These are phyloP conservation scores for Tromatobia lineatoria DNA, from an alignment of 2,888 invertebrate genomes.

Conservation along the genomic window DNA sequence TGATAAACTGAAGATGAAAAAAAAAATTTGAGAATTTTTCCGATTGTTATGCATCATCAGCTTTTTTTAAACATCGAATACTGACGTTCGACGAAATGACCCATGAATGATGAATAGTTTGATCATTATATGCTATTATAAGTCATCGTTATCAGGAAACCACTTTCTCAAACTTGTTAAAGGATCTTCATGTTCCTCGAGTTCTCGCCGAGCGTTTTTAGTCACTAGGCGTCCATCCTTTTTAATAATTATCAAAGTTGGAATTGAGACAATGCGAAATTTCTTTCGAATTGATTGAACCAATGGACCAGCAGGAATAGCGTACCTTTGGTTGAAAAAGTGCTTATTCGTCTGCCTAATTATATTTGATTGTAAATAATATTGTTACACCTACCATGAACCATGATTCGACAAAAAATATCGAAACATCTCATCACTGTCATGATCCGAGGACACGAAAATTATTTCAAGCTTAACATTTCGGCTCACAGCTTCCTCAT, in stretches of 20 bases:
- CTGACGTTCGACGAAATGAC: no score
- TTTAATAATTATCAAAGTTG: constrained; percentile 68
- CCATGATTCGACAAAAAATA: constrained; percentile 72
- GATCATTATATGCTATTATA: neutral
- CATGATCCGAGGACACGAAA: constrained; percentile 73
- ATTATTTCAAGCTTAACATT: constrained; percentile 72
- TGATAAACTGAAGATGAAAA: no score
- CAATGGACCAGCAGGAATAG: constrained; percentile 68
- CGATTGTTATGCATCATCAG: no score
- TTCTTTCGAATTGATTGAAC: constrained; percentile 67
- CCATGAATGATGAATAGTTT: neutral
- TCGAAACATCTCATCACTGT: constrained; percentile 69
- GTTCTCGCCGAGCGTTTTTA: constrained; percentile 67
- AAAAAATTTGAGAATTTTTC: no score
- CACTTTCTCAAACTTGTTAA: constrained; percentile 57
- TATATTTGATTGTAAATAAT: neutral
- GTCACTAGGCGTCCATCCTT: constrained; percentile 70
- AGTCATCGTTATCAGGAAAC: constrained; percentile 68
- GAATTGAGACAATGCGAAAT: constrained; percentile 71
- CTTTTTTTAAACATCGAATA: no score
- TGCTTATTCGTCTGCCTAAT: neutral
- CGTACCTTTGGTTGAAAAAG: constrained; percentile 66
- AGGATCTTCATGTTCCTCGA: constrained; percentile 69
- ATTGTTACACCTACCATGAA: constrained; percentile 69
- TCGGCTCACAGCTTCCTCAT: constrained; percentile 61